A percentile compares a stretch with the other conserved stretches of the same genome.
These are phyloP conservation scores for Larimichthys crocea DNA, from an alignment of 2,113 vertebrate genomes.

Conservation along the genomic window DNA sequence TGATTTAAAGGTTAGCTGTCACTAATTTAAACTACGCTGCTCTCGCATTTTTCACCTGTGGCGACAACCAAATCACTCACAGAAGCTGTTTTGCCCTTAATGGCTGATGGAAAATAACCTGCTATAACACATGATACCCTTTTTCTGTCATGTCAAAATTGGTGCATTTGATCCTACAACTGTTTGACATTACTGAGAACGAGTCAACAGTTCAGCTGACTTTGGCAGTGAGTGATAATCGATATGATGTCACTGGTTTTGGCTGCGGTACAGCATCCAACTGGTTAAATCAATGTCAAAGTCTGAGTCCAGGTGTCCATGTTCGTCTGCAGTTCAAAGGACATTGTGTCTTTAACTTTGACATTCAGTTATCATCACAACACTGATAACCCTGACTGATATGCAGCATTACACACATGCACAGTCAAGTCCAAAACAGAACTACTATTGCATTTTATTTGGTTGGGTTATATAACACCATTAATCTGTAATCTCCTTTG, in stretches of 20 bases:
- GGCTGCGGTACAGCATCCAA: slow-evolving; percentile 7
- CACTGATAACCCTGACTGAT: slow-evolving; percentile 53
- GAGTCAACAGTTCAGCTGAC: neutral
- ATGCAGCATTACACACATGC: neutral
- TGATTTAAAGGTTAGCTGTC: neutral
- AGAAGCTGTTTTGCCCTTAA: neutral
- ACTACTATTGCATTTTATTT: neutral
- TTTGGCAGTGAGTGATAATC: neutral
- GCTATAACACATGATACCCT: neutral
- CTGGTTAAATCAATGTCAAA: slow-evolving; percentile 39
- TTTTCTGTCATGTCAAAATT: neutral
- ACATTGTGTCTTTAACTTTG: slow-evolving; percentile 31
- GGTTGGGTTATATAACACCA: slow-evolving; percentile 23
- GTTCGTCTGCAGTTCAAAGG: slow-evolving; percentile 10
- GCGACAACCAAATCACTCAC: neutral
- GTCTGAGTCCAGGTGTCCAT: slow-evolving; percentile 33
- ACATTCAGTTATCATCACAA: slow-evolving; percentile 36
- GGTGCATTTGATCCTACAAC: neutral
- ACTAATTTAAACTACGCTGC: neutral
- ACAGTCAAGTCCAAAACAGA: neutral
- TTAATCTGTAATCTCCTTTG: slow-evolving; percentile 47
- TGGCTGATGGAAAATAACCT: neutral
- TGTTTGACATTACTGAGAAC: neutral
- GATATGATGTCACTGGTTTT: slow-evolving; percentile 31
- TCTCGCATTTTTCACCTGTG: neutral